phyloP scores from a whole-genome alignment of 1,140 invertebrate genomes.

The Tetramorium parvispinum region DNA sequence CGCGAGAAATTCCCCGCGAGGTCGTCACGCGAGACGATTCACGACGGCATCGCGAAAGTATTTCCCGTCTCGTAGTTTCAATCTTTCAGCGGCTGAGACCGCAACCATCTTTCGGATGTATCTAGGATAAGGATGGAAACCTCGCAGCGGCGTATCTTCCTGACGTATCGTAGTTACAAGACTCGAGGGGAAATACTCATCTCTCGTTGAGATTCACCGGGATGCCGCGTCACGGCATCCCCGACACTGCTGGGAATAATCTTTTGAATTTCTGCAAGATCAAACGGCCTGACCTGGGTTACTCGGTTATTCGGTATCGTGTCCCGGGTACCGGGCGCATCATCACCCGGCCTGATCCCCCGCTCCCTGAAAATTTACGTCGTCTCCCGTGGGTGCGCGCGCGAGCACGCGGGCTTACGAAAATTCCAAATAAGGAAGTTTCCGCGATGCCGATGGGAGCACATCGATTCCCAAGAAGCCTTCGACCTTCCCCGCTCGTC shows the following conservation, averaged over 20 bases:
- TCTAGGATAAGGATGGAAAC: conserved; percentile 27
- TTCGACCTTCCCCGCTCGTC: conserved; percentile 22
- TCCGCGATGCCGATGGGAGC: conserved; percentile 51
- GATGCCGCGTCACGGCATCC: background rate
- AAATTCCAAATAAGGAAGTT: conserved; percentile 71
- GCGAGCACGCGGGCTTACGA: conserved; percentile 55
- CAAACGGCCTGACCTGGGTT: conserved; percentile 57
- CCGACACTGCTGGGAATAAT: conserved; percentile 47
- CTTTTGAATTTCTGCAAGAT: conserved; percentile 50
- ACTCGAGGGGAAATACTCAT: conserved; percentile 44
- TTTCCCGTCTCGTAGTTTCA: conserved; percentile 36
- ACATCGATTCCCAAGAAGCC: conserved; percentile 55
- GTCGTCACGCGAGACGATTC: background rate
- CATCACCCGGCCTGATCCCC: background rate
- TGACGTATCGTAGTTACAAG: conserved; percentile 41
- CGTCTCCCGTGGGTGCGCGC: conserved; percentile 33
- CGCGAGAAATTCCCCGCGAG: background rate
- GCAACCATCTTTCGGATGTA: conserved; percentile 41
- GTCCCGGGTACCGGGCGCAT: background rate
- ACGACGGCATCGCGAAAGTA: background rate
- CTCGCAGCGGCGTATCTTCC: background rate
- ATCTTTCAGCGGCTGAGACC: conserved; percentile 15
- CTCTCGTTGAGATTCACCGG: conserved; percentile 50
- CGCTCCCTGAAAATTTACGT: conserved; percentile 48
- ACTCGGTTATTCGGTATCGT: conserved; percentile 54